A percentile compares a stretch with the other conserved stretches of the same genome.
These are phyloP conservation scores for Mactra quadrangularis DNA, from an alignment of 1,140 invertebrate species.

Conservation along the genomic window DNA sequence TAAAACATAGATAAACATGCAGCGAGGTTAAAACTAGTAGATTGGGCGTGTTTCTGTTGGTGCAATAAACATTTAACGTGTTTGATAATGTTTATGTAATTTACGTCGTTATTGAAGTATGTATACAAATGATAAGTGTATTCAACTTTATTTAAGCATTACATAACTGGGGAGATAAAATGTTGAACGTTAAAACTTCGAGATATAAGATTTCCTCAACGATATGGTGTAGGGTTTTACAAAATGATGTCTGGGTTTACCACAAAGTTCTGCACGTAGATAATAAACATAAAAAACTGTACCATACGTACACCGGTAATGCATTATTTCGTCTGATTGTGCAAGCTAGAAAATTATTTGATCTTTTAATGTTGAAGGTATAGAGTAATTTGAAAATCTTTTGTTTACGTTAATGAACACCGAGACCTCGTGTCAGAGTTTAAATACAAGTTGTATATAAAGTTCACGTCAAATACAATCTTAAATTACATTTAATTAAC, in stretches of 20 bases:
- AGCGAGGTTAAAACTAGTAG: constrained; percentile 46
- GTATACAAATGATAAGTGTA: constrained; percentile 46
- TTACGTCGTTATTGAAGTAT: constrained; percentile 21
- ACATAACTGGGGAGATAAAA: constrained; percentile 57
- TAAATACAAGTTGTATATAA: too few relatives aligned
- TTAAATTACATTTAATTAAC: too few relatives aligned
- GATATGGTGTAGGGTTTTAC: constrained; percentile 9
- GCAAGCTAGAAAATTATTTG: too few relatives aligned
- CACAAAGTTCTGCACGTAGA: too few relatives aligned
- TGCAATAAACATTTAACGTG: constrained; percentile 40
- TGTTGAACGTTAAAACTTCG: constrained; percentile 26
- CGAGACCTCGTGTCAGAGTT: too few relatives aligned
- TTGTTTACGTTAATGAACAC: too few relatives aligned
- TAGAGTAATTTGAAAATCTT: too few relatives aligned
- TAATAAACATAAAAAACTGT: too few relatives aligned
- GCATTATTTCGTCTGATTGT: too few relatives aligned
- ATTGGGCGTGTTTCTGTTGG: constrained; percentile 38
- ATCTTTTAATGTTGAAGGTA: neutral
- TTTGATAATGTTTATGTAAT: neutral
- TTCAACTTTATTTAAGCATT: constrained; percentile 59
- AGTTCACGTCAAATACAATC: too few relatives aligned
- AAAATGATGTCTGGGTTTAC: too few relatives aligned
- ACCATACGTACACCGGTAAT: too few relatives aligned
- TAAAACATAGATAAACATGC: constrained; percentile 61
- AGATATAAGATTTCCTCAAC: constrained; percentile 16